These are phyloP conservation scores for Drosophila serrata DNA, from an alignment of 1,140 invertebrate genomes.

Conservation along the genomic window DNA sequence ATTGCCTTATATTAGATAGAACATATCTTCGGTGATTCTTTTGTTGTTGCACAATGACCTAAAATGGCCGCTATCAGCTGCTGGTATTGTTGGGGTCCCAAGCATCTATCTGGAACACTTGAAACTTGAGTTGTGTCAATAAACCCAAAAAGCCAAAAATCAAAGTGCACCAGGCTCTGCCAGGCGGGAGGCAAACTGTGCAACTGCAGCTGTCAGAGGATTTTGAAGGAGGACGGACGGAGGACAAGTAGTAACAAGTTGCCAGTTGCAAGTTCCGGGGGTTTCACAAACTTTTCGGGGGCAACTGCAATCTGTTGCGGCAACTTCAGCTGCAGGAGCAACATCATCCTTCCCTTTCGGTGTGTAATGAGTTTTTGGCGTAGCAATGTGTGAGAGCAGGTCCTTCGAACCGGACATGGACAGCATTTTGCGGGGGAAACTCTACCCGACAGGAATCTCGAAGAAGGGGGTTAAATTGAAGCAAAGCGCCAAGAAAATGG, in stretches of 20 bases:
- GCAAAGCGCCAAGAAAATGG: neutral
- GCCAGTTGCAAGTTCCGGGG: constrained; percentile 15
- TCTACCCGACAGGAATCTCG: constrained; percentile 1
- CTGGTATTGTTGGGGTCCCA: neutral
- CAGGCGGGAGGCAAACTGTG: constrained; percentile 4
- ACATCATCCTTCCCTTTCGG: constrained; percentile 19
- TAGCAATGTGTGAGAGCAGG: constrained; percentile 23
- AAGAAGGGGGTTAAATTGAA: neutral
- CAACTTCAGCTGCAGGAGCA: constrained; percentile 22
- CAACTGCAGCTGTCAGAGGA: constrained; percentile 60
- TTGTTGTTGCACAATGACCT: constrained; percentile 26
- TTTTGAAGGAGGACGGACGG: constrained; percentile 18
- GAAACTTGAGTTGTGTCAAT: constrained; percentile 65
- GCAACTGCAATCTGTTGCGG: constrained; percentile 71
- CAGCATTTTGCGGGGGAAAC: constrained; percentile 12
- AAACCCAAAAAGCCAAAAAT: constrained; percentile 58
- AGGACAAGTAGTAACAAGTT: constrained; percentile 1
- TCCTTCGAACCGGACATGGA: constrained; percentile 15
- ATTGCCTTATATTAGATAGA: neutral
- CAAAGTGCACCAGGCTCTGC: constrained; percentile 24
- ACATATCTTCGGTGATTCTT: neutral
- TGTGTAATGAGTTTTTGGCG: constrained; percentile 60
- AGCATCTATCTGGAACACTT: constrained; percentile 26
- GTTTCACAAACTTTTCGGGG: constrained; percentile 54
- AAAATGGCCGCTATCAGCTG: constrained; percentile 36